phyloP scores from a whole-genome alignment of 1,140 invertebrate genomes.

The Drosophila lowei region DNA sequence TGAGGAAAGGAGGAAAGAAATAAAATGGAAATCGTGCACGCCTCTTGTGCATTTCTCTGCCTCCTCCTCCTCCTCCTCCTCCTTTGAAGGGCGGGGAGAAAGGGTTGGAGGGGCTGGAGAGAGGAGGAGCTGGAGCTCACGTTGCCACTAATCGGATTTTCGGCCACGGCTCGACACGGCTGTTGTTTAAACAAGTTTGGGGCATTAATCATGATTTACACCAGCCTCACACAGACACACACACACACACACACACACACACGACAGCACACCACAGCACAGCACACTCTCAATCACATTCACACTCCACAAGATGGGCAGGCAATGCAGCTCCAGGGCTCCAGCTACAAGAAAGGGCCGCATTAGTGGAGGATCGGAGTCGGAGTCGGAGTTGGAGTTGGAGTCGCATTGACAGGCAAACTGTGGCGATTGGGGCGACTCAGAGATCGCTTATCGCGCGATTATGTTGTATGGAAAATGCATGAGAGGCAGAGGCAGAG shows the following conservation, averaged over 20 bases:
- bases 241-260: conserved; percentile 18
- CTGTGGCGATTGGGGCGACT: conserved; percentile 3
- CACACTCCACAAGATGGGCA: conserved; percentile 5
- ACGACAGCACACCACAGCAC: background rate
- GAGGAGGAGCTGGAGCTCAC: conserved; percentile 42
- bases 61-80: conserved; percentile 7
- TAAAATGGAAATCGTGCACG: conserved; percentile 75
- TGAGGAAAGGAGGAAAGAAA: conserved; percentile 25
- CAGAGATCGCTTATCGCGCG: conserved; percentile 75
- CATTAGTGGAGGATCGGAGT: conserved; percentile 55
- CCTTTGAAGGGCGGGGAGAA: conserved; percentile 14
- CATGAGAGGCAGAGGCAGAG: conserved; percentile 1
- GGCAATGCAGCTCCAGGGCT: conserved; percentile 26
- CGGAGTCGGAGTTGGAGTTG: conserved; percentile 9
- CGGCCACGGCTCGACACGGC: conserved; percentile 72
- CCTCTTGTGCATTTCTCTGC: conserved; percentile 46
- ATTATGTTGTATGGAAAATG: conserved; percentile 72
- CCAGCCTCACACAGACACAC: conserved; percentile 24
- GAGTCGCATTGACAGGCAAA: conserved; percentile 71
- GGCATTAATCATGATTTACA: conserved; percentile 80
- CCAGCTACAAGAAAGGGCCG: conserved; percentile 26
- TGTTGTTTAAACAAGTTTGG: conserved; percentile 78
- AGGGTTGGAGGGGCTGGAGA: too few relatives aligned
- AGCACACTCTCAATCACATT: conserved; percentile 32
- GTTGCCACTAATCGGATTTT: conserved; percentile 77